Conservation (phyloP, 2,113 vertebrate genomes). For the Sapajus apella region DNA sequence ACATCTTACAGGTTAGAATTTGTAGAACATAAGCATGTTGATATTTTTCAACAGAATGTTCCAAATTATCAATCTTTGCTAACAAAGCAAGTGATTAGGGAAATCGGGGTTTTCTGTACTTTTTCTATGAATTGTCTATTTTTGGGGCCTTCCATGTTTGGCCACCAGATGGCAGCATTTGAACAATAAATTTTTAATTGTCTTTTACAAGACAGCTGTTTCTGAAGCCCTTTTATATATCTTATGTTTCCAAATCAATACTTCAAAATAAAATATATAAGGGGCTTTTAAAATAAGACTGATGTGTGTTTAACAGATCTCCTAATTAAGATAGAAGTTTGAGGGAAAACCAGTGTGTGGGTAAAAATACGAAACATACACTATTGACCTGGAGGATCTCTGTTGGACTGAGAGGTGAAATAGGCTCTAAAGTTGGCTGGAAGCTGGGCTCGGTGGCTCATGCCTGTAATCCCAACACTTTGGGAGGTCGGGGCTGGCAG, state of each 20-base stretch:
- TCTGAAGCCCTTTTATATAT: slow-evolving; percentile 44
- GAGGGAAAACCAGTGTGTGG: background rate
- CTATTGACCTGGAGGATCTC: background rate
- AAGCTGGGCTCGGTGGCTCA: background rate
- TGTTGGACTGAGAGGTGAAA: background rate
- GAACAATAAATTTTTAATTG: slow-evolving; percentile 30
- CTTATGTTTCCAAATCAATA: slow-evolving; percentile 29
- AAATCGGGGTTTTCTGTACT: background rate
- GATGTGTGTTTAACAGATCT: background rate
- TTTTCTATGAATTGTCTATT: background rate
- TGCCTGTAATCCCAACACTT: too few species aligned
- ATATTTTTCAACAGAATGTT: background rate
- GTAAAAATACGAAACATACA: background rate
- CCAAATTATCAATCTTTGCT: background rate
- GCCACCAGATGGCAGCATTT: slow-evolving; percentile 65
- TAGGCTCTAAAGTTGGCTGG: background rate
- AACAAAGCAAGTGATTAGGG: background rate
- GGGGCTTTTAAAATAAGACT: background rate
- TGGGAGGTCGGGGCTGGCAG: too few species aligned
- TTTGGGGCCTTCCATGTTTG: background rate
- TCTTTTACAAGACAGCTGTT: background rate
- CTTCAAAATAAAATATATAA: slow-evolving; percentile 35
- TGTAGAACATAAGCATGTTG: background rate
- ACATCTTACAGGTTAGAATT: background rate
- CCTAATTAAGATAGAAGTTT: slow-evolving; percentile 25